Conservation (phyloP, 2,888 invertebrate species). For the Adelognathus sp. region DNA sequence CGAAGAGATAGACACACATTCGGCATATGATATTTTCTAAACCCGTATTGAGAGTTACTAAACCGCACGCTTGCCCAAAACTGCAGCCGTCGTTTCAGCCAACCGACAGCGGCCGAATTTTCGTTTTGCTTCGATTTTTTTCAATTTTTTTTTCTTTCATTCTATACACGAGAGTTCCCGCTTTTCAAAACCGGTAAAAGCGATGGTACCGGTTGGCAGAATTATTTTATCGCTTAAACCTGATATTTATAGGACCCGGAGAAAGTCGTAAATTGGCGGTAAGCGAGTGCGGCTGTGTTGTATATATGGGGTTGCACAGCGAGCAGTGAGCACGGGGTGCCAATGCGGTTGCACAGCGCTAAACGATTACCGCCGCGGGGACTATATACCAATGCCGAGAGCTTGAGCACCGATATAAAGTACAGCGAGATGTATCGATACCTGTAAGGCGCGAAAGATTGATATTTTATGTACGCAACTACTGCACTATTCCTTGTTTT, state of each 20-base stretch:
- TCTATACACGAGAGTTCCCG: conserved; percentile 21
- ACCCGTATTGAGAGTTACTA: not conserved
- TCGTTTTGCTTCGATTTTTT: too few relatives aligned
- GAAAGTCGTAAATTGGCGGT: conserved; percentile 59
- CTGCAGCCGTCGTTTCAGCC: conserved; percentile 29
- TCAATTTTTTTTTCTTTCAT: conserved; percentile 21
- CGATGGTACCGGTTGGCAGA: conserved; percentile 61
- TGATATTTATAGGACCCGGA: conserved; percentile 59
- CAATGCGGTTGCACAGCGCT: conserved; percentile 56
- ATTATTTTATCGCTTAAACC: conserved; percentile 63
- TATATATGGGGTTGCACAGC: conserved; percentile 1
- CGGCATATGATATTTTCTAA: conserved; percentile 1
- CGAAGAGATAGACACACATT: not conserved
- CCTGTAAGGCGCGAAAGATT: not conserved
- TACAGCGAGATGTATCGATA: conserved; percentile 19
- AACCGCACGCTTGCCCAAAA: conserved; percentile 17
- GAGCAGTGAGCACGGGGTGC: conserved; percentile 33
- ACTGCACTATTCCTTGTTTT: not conserved
- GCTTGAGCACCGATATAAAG: conserved; percentile 41
- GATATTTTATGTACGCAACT: not conserved
- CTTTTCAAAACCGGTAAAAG: conserved; percentile 26
- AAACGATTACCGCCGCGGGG: conserved; percentile 54
- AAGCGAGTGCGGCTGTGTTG: conserved; percentile 15
- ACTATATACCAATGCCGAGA: conserved; percentile 17
- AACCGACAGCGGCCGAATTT: not conserved